Conservation (phyloP, 92 coral and sea anemone species). For the Zoanthus sansibaricus region DNA sequence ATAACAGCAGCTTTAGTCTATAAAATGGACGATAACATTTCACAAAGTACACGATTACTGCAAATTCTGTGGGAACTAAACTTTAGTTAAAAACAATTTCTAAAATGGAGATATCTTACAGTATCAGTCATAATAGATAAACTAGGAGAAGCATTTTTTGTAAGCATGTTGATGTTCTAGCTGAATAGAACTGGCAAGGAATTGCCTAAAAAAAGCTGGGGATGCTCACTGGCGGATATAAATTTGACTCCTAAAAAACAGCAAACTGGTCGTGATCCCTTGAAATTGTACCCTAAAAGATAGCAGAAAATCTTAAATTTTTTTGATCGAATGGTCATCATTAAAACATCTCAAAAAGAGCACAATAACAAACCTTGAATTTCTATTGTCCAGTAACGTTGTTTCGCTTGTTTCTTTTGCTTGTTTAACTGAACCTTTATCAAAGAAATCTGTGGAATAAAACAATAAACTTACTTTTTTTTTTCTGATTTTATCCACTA, state of each 20-base stretch:
- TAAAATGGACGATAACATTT: not conserved
- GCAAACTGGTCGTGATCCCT: not conserved
- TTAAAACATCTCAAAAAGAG: not conserved
- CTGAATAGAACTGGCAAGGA: too few relatives aligned
- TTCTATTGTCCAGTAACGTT: constrained; percentile 12
- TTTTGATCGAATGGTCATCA: not conserved
- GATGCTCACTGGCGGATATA: too few relatives aligned
- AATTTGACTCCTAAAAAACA: too few relatives aligned
- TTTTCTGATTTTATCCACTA: not conserved
- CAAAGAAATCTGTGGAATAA: constrained; percentile 81
- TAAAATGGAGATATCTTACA: too few relatives aligned
- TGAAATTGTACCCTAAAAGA: not conserved
- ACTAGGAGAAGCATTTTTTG: too few relatives aligned
- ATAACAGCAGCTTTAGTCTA: too few relatives aligned
- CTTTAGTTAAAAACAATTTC: too few relatives aligned
- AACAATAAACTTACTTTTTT: not conserved
- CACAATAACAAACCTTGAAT: constrained; percentile 18
- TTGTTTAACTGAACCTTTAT: constrained; percentile 56
- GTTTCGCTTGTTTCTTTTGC: constrained; percentile 34
- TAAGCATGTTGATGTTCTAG: too few relatives aligned
- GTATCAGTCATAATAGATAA: too few relatives aligned
- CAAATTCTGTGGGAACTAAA: too few relatives aligned
- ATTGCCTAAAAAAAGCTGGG: too few relatives aligned
- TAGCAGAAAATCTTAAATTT: not conserved
- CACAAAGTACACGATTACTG: too few relatives aligned